These are phyloP conservation scores for Kryptolebias ocellatus DNA, from an alignment of 2,797 vertebrate genomes.

Conservation along the genomic window DNA sequence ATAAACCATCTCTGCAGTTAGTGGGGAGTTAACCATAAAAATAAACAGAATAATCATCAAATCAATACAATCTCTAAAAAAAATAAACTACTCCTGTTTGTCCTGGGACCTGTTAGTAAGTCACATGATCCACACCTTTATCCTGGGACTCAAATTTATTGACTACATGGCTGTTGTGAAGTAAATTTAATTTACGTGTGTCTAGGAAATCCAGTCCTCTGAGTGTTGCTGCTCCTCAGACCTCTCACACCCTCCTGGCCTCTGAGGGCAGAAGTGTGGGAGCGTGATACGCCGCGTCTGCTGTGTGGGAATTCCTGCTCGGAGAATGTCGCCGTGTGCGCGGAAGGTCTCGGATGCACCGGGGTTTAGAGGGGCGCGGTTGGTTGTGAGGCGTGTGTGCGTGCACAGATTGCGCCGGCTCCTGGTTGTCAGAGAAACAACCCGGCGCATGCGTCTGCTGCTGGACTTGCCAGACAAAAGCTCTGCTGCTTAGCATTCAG, in stretches of 20 bases:
- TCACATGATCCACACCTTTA: neutral
- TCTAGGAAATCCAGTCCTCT: constrained; percentile 21
- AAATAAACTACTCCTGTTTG: constrained; percentile 13
- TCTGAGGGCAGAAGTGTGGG: constrained; percentile 52
- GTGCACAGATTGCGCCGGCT: constrained; percentile 63
- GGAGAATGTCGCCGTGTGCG: constrained; percentile 39
- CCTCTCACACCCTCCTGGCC: constrained; percentile 31
- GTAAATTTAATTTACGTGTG: constrained; percentile 29
- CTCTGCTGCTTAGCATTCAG: constrained; percentile 84
- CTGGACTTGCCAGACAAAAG: constrained; percentile 82
- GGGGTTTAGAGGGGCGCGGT: constrained; percentile 14
- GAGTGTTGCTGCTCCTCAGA: constrained; percentile 49
- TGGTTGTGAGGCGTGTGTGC: constrained; percentile 9
- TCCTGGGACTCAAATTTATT: neutral
- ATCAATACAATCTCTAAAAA: constrained; percentile 4
- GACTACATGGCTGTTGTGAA: neutral
- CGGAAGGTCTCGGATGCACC: constrained; percentile 31
- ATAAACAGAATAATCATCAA: constrained; percentile 1
- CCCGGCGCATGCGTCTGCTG: constrained; percentile 78
- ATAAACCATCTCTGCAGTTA: neutral
- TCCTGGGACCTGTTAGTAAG: neutral
- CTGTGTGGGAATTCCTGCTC: constrained; percentile 57
- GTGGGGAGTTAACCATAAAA: constrained; percentile 3
- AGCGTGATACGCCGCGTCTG: constrained; percentile 36
- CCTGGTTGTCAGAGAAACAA: constrained; percentile 80